Base-by-base conservation (phyloP, 1,140 invertebrate genomes). In the Rhagoletis zephyria region DNA sequence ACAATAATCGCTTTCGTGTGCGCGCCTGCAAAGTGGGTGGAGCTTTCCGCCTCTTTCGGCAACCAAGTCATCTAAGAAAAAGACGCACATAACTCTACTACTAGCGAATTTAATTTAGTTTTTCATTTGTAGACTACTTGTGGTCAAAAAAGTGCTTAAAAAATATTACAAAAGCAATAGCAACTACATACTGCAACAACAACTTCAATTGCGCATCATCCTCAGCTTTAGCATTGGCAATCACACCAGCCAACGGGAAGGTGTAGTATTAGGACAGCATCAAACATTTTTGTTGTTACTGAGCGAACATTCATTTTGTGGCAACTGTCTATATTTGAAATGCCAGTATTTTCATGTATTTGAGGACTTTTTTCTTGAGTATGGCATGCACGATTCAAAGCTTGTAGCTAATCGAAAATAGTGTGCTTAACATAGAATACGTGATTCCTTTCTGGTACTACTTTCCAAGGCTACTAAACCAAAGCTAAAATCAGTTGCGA, bases 381-480 rank as follows among this genome's bases (percentile, higher is more conserved):
- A 67, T 87, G 16, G 86, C 65, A 87, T 74, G 86, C 86, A 87
- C 86, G 86, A 87, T 74, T 74, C 59, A 87, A 61, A 51, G 86
- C 77, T 87, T 87, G 86, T 87, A 45, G 70, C 51, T 12, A 87
- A 87, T 87, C 7, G 86, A 74, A 87, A 87, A 87, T 87, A 87
- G 86, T 87, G 86, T 87, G 30, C 30, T 30, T 30, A 87, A 87
- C 86, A 87, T 67, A 87, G 86, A 87, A 87, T 87, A 87, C 86
- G 86, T 87, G 86, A 87, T 87, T 87, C 70, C 70, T n/a, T 51
- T 60, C 14, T 74, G 70, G 86, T 74, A 67, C 51, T 74, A 87
- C 86, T 74, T 74, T 70, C 86, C 51, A 81, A 81, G n/a, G 19
- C 51, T 48, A 87, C 40, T 51, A 48, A 19, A n/a, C n/a, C 45